Conservation (phyloP, 2,113 vertebrate species). For the Eidolon helvum region DNA sequence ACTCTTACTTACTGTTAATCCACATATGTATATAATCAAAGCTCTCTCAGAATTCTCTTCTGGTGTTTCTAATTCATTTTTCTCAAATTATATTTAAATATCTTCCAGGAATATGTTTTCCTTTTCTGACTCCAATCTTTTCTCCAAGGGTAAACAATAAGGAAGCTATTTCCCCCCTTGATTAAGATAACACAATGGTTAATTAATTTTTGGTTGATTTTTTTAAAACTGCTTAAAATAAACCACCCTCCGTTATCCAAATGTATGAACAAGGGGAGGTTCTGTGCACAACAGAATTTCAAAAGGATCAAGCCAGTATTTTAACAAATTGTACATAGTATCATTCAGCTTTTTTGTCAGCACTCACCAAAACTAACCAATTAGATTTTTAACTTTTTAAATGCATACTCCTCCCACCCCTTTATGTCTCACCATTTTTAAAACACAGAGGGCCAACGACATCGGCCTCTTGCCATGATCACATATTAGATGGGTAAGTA, state of each 20-base stretch:
- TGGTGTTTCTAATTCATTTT: background rate
- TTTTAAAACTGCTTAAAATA: background rate
- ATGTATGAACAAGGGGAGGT: background rate
- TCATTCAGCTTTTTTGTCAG: background rate
- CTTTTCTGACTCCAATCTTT: background rate
- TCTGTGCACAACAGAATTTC: background rate
- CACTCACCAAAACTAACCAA: background rate
- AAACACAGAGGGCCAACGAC: background rate
- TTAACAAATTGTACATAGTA: background rate
- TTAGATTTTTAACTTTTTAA: background rate
- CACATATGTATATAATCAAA: background rate
- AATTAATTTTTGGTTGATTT: background rate
- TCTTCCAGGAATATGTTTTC: background rate
- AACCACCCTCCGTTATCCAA: background rate
- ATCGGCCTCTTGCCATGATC: background rate
- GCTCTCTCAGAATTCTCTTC: background rate
- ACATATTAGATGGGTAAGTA: background rate
- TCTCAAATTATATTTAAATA: background rate
- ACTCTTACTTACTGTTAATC: background rate
- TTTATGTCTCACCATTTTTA: background rate
- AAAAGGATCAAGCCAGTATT: background rate
- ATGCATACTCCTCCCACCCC: fast-evolving
- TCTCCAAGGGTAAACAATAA: background rate
- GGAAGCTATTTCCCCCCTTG: background rate
- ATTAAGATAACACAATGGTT: background rate